Evolutionary conservation across 2,888 invertebrate species (phyloP).

Genomic region (Rhamphomyia laevipes): DNA sequence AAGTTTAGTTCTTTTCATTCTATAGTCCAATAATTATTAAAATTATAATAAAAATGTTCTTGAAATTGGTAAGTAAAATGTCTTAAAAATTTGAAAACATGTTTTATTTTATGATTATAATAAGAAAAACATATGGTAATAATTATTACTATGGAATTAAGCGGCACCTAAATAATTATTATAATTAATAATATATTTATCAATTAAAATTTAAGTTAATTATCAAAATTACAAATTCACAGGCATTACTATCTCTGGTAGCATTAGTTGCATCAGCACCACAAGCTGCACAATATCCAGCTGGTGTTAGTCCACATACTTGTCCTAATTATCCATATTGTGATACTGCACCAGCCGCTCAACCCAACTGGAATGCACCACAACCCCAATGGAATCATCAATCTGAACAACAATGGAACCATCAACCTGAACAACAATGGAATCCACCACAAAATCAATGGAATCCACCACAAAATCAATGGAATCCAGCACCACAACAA

Average conservation of each 20-base stretch:
- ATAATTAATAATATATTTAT: too few relatives aligned
- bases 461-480: conserved; percentile 21
- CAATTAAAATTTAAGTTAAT: too few relatives aligned
- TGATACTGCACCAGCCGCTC: conserved; percentile 38
- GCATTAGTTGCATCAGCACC: conserved; percentile 32
- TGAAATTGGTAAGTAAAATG: conserved; percentile 35
- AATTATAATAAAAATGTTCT: conserved; percentile 27
- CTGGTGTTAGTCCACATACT: conserved; percentile 39
- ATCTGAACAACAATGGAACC: conserved; percentile 17
- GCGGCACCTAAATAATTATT: too few relatives aligned
- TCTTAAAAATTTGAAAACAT: background rate
- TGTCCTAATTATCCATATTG: conserved; percentile 42
- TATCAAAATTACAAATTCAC: conserved; percentile 3
- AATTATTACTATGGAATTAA: too few relatives aligned
- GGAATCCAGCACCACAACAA: conserved; percentile 24
- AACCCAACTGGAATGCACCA: conserved; percentile 29
- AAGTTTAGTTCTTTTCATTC: conserved; percentile 25
- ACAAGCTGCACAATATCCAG: conserved; percentile 39
- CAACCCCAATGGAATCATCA: conserved; percentile 17
- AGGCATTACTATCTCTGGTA: conserved; percentile 30
- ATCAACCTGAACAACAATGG: conserved; percentile 17
- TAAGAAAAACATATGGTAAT: too few relatives aligned
- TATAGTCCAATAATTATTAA: conserved; percentile 29
- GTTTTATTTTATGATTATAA: too few relatives aligned
- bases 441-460: conserved; percentile 17